Evolutionary conservation across 2,888 invertebrate genomes (phyloP).

Genomic region (Mylabris sibirica): DNA sequence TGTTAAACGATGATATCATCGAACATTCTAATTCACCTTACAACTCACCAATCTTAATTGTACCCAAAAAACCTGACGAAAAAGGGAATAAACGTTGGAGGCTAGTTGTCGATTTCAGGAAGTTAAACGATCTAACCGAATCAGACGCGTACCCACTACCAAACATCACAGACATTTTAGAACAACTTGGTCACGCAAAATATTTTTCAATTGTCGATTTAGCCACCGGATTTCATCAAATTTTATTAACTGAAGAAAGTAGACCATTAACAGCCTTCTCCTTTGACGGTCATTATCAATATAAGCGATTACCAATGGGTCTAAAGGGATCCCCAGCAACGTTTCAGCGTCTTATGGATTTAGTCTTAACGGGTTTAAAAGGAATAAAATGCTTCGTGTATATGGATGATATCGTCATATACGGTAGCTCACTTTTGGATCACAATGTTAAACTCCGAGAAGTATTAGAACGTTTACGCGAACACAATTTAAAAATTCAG

Average conservation of each 20-base stretch:
- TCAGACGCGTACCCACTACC: slow-evolving; percentile 39
- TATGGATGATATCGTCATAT: slow-evolving; percentile 38
- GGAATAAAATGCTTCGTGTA: slow-evolving; percentile 35
- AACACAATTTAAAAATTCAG: slow-evolving; percentile 46
- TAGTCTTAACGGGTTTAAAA: slow-evolving; percentile 30
- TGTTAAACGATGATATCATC: slow-evolving; percentile 39
- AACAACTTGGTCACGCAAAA: slow-evolving; percentile 35
- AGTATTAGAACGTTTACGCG: slow-evolving; percentile 45
- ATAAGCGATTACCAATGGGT: slow-evolving; percentile 31
- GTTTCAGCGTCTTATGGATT: slow-evolving; percentile 38
- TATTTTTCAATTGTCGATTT: slow-evolving; percentile 40
- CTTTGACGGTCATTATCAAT: slow-evolving; percentile 29
- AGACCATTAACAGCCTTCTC: slow-evolving; percentile 34
- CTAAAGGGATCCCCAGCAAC: slow-evolving; percentile 29
- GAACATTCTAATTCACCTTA: slow-evolving; percentile 38
- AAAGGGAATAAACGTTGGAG: slow-evolving; percentile 37
- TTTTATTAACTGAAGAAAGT: slow-evolving; percentile 24
- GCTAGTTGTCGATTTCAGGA: slow-evolving; percentile 41
- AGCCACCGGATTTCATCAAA: slow-evolving; percentile 38
- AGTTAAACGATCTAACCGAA: slow-evolving; percentile 39
- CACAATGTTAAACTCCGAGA: slow-evolving; percentile 47
- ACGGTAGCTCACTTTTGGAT: slow-evolving; percentile 40
- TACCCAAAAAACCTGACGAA: slow-evolving; percentile 39
- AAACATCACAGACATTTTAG: slow-evolving; percentile 38
- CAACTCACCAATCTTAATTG: slow-evolving; percentile 31